Base-by-base conservation (phyloP, 2,888 invertebrate species). In the Andrena haemorrhoa region DNA sequence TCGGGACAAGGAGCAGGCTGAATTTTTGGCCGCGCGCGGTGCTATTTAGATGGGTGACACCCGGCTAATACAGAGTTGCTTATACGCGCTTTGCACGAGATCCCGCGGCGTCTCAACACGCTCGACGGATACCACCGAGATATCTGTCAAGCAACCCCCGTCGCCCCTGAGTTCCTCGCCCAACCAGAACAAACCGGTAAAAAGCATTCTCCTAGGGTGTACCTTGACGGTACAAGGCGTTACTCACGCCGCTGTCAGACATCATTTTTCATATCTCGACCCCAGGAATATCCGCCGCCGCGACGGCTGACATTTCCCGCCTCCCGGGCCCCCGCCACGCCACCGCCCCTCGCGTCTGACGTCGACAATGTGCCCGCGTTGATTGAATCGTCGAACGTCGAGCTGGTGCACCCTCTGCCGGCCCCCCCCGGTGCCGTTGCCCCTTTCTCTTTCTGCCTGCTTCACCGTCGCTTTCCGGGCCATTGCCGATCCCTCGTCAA, bases 301-400 rank as follows among this genome's bases (percentile, higher is more conserved):
- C 53, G 85, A 80, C 83, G 90, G 73, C 64, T 90, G 89, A 89
- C 89, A 83, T 90, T 81, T 84, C 84, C 90, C 84, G 74, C 83
- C 78, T 60, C 69, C 41, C 56, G 3, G 3, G 4, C 12, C 41
- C 41, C 41, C 41, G 5, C 12, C 16, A 12, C 16, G 41, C 41
- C 41, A 16, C 41, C 41, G 1, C 16, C 41, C 5, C 12, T 16
- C 41, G 41, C 41, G 63, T 75, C 81, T 49, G 83, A 83, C 85
- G 86, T 79, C 88, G 86, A 90, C 90, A 91, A 90, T 90, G 86
- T 87, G 86, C 86, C 41, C 79, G 82, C 86, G 90, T 90, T 91
- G 90, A 91, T 91, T 89, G 90, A 91, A 91, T 90, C 89, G 88
- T 89, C 88, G 89, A 90, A 91, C 88, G 89, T 88, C 89, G 83